These are phyloP conservation scores for Brachyhypopomus occidentalis DNA, from an alignment of 2,113 vertebrate genomes.

Conservation along the genomic window DNA sequence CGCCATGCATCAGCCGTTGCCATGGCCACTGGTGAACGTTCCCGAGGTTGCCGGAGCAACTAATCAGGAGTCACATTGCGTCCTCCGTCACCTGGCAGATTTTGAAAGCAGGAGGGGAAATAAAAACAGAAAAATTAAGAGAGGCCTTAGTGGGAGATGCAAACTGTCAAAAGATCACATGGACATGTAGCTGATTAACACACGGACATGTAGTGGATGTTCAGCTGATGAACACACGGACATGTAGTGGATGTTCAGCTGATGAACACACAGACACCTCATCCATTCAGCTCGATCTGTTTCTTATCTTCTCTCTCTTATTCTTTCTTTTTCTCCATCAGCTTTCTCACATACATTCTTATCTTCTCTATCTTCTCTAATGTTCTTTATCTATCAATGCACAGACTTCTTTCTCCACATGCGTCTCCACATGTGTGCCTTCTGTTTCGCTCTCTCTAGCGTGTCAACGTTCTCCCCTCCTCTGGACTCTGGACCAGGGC, in stretches of 20 bases:
- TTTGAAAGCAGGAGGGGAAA: constrained; percentile 41
- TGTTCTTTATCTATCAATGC: not conserved
- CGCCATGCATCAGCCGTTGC: constrained; percentile 76
- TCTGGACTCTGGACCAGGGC: not conserved
- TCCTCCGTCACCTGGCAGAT: constrained; percentile 60
- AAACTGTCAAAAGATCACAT: not conserved
- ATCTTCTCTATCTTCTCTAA: not conserved
- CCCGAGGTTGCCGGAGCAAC: constrained; percentile 75
- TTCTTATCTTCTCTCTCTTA: no score
- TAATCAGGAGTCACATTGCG: constrained; percentile 71
- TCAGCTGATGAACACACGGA: no score
- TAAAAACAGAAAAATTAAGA: constrained; percentile 27
- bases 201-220: no score
- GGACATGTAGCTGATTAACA: not conserved
- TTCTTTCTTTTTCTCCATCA: no score
- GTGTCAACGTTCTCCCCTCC: not conserved
- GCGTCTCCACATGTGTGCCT: not conserved
- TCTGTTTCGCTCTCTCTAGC: not conserved
- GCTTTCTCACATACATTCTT: not conserved
- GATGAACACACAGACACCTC: no score
- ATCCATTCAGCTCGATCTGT: no score
- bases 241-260: no score
- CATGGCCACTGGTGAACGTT: constrained; percentile 74
- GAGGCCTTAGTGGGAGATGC: not conserved
- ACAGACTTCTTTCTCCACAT: not conserved